Evolutionary conservation across 64 coral and sea anemone genomes (phyloP).

Genomic region (Astreopora myriophthalma): DNA sequence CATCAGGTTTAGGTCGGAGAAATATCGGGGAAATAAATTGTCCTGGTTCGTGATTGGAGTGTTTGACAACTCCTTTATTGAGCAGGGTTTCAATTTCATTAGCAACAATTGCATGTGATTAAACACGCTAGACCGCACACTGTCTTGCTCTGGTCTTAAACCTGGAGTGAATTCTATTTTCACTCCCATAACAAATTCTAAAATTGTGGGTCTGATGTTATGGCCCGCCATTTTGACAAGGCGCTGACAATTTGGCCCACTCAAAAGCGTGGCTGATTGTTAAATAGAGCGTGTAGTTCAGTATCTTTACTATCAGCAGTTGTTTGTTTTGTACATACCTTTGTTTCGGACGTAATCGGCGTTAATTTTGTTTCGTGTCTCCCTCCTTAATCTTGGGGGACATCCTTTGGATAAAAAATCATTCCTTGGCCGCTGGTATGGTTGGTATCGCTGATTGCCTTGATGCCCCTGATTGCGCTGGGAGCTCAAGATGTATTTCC

Average conservation of each 20-base stretch:
- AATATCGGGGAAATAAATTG: conserved; percentile 42
- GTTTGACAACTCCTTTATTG: conserved; percentile 30
- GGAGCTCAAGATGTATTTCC: neutral
- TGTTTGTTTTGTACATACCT: neutral
- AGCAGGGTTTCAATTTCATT: conserved; percentile 10
- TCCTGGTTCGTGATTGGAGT: neutral
- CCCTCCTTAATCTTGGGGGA: neutral
- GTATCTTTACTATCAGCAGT: neutral
- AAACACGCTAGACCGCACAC: neutral
- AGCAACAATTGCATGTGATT: conserved; percentile 26
- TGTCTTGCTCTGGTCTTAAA: conserved; percentile 1
- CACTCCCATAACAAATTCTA: conserved; percentile 15
- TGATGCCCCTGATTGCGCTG: neutral
- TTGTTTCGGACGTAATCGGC: neutral
- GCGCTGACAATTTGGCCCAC: neutral
- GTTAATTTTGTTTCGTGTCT: neutral
- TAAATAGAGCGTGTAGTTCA: neutral
- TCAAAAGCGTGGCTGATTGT: conserved; percentile 1
- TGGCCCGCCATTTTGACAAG: neutral
- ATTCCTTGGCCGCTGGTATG: neutral
- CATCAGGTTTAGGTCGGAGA: conserved; percentile 56
- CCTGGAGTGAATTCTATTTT: conserved; percentile 27
- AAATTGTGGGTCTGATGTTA: conserved; percentile 2
- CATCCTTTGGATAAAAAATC: neutral
- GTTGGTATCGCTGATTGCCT: neutral